Percentiles rank a stretch among this genome's conserved stretches.
These are phyloP conservation scores for Cryptotis parvus DNA, from an alignment of 2,113 vertebrate genomes.

Conservation along the genomic window DNA sequence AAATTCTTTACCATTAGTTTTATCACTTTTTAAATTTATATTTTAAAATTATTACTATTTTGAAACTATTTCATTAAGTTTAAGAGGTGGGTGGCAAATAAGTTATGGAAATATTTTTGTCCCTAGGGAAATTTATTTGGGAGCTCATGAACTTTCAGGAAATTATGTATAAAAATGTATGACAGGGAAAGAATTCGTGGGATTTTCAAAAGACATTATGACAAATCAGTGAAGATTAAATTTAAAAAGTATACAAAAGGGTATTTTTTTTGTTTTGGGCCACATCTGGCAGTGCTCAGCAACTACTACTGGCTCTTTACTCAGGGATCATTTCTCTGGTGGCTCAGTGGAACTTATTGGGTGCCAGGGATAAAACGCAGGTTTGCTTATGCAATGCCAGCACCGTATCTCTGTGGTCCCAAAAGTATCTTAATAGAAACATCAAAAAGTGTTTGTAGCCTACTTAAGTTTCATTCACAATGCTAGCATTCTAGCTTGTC, in stretches of 20 bases:
- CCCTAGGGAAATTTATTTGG: not conserved
- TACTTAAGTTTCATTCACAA: not conserved
- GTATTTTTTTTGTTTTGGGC: too few species aligned
- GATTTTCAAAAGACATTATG: not conserved
- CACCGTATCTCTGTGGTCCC: too few species aligned
- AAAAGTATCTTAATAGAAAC: not conserved
- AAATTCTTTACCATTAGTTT: conserved; percentile 31
- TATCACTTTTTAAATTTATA: not conserved
- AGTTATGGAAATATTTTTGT: not conserved
- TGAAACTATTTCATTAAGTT: not conserved
- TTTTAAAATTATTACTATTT: not conserved
- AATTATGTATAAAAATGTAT: not conserved
- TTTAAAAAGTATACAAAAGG: not conserved
- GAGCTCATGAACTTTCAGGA: not conserved
- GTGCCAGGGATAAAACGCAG: too few species aligned
- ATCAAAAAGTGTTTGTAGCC: conserved; percentile 40
- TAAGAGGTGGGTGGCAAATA: not conserved
- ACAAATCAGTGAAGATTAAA: not conserved
- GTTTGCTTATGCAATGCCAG: too few species aligned
- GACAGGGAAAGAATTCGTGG: not conserved
- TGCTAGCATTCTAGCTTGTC: not conserved
- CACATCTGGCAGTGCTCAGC: too few species aligned
- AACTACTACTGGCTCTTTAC: too few species aligned
- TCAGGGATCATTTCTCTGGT: too few species aligned
- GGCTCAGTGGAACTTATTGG: too few species aligned